phyloP scores from a whole-genome alignment of 2,888 invertebrate genomes.

The Acanthopleura granulata region DNA sequence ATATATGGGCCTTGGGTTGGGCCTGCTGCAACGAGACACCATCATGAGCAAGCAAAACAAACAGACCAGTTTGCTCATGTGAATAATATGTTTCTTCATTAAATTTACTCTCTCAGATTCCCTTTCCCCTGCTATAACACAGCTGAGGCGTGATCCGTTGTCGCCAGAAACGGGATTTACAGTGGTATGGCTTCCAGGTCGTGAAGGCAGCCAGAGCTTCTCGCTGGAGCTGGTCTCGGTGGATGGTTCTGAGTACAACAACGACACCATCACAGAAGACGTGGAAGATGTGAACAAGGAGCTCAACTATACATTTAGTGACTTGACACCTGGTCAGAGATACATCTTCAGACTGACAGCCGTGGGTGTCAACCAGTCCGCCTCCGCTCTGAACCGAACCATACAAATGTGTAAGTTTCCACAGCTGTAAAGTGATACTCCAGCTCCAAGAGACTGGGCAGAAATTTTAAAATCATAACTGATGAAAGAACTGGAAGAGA shows the following conservation, averaged over 20 bases:
- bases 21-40: too few species aligned
- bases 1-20: too few species aligned
- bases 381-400: neutral
- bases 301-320: neutral
- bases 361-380: neutral
- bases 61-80: too few species aligned
- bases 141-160: neutral
- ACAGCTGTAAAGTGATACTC: too few species aligned
- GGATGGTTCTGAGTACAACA: neutral
- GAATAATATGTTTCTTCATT: too few species aligned
- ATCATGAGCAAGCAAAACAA: too few species aligned
- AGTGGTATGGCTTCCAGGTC: neutral
- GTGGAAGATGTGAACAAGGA: neutral
- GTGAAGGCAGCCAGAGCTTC: neutral
- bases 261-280: neutral
- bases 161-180: neutral
- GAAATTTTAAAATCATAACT: too few species aligned
- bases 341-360: neutral
- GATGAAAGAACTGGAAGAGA: too few species aligned
- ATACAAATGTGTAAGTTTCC: conserved; percentile 10
- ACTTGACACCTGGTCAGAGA: neutral
- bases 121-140: neutral
- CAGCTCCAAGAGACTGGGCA: too few species aligned
- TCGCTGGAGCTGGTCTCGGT: neutral
- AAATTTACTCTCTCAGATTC: neutral